Percentiles rank a stretch among this genome's conserved stretches.
These are phyloP conservation scores for Sminthurides aquaticus DNA, from an alignment of 2,888 invertebrate species.

Conservation along the genomic window DNA sequence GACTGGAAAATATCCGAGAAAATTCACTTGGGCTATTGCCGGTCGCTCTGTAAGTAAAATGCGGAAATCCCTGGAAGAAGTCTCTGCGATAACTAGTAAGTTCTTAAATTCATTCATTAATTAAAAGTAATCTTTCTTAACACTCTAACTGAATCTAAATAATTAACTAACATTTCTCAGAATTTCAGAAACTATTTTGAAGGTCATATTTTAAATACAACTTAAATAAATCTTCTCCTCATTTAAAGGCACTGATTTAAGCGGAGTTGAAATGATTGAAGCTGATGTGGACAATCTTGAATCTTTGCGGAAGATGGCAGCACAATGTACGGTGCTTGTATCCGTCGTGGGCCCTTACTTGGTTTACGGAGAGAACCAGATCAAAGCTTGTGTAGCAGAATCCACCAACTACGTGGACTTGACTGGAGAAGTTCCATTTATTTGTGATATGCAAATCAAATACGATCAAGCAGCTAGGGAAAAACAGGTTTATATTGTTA, in stretches of 20 bases:
- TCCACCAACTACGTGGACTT: constrained; percentile 84
- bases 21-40: constrained; percentile 78
- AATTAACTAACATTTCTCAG: not conserved
- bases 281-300: constrained; percentile 62
- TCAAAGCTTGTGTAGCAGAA: constrained; percentile 74
- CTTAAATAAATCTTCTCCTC: not conserved
- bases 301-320: constrained; percentile 71
- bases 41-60: constrained; percentile 63
- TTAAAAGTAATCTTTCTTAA: not conserved
- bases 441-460: constrained; percentile 74
- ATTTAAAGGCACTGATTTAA: too few species aligned
- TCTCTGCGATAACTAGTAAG: constrained; percentile 50
- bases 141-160: not conserved
- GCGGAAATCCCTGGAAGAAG: constrained; percentile 50
- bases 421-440: constrained; percentile 68
- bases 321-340: constrained; percentile 65
- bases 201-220: not conserved
- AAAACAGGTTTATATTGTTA: constrained; percentile 72
- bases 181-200: not conserved
- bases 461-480: constrained; percentile 67
- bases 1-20: constrained; percentile 45
- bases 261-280: not conserved
- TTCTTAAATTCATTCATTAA: not conserved
- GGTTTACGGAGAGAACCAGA: constrained; percentile 79
- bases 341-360: constrained; percentile 89